Evolutionary conservation across 1,140 invertebrate species (phyloP).

Genomic region (Galendromus occidentalis): DNA sequence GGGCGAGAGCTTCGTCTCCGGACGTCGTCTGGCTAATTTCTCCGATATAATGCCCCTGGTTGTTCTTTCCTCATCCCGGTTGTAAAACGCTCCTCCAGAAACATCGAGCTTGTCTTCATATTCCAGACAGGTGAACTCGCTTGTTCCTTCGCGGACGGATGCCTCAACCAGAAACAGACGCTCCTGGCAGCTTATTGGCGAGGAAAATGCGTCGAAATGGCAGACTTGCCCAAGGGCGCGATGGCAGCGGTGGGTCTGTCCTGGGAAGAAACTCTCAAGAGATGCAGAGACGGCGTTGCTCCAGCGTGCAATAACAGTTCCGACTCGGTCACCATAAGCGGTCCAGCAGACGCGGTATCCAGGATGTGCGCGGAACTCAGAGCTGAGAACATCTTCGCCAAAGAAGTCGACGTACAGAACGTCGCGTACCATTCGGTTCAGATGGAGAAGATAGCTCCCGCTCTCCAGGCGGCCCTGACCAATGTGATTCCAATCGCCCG

Average conservation of each 20-base stretch:
- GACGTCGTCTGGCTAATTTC: too few species aligned
- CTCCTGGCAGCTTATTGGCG: slow-evolving; percentile 74
- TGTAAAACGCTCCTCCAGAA: too few species aligned
- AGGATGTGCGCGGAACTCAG: slow-evolving; percentile 50
- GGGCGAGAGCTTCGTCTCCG: too few species aligned
- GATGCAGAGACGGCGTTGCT: slow-evolving; percentile 49
- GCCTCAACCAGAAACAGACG: slow-evolving; percentile 71
- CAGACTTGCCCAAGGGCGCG: slow-evolving; percentile 44
- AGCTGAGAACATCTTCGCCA: slow-evolving; percentile 59
- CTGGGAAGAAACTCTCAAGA: slow-evolving; percentile 55
- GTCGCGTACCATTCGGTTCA: slow-evolving; percentile 87
- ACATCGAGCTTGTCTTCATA: not conserved
- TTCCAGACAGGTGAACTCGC: slow-evolving; percentile 57
- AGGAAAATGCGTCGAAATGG: slow-evolving; percentile 60
- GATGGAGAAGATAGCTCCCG: slow-evolving; percentile 58
- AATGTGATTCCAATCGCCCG: slow-evolving; percentile 56
- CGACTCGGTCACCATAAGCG: slow-evolving; percentile 80
- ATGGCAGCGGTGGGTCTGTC: slow-evolving; percentile 64
- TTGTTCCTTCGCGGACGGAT: slow-evolving; percentile 87
- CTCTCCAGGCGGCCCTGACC: slow-evolving; percentile 49
- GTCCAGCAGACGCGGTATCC: slow-evolving; percentile 44
- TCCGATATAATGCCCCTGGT: too few species aligned
- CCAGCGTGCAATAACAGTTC: slow-evolving; percentile 81
- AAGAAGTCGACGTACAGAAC: slow-evolving; percentile 61
- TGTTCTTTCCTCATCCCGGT: too few species aligned